Percentiles rank a stretch among this genome's conserved stretches.
Evolutionary conservation across 2,113 vertebrate genomes (phyloP).

Genomic region (Anhinga anhinga): DNA sequence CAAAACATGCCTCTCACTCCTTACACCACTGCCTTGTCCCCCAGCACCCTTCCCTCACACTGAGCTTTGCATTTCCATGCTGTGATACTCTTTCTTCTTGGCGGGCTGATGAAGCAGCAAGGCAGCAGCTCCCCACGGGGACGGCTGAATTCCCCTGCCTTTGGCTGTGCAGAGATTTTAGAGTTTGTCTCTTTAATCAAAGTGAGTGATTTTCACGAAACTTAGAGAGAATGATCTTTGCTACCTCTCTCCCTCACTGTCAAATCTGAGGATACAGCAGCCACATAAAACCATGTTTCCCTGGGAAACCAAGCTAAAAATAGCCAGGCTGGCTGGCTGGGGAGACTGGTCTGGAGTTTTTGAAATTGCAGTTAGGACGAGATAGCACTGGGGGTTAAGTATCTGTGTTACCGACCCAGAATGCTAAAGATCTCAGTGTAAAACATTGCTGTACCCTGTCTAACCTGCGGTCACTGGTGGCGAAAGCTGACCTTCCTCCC

Average conservation of each 20-base stretch:
- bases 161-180: not conserved
- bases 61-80: not conserved
- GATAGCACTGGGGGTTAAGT: not conserved
- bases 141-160: rapidly evolving
- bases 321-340: not conserved
- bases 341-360: not conserved
- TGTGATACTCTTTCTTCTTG: not conserved
- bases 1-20: rapidly evolving
- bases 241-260: not conserved
- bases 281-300: conserved; percentile 16
- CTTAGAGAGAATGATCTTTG: not conserved
- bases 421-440: not conserved
- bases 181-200: not conserved
- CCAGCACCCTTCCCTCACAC: not conserved
- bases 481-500: no score
- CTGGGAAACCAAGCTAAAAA: conserved; percentile 55
- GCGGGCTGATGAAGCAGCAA: not conserved
- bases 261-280: conserved; percentile 5
- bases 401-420: no score
- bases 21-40: not conserved
- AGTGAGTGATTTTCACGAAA: not conserved
- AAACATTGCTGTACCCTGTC: not conserved
- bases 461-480: rapidly evolving
- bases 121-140: not conserved
- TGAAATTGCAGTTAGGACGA: not conserved